Evolutionary conservation across 64 coral and sea anemone genomes (phyloP).

Genomic region (Astreopora myriophthalma): DNA sequence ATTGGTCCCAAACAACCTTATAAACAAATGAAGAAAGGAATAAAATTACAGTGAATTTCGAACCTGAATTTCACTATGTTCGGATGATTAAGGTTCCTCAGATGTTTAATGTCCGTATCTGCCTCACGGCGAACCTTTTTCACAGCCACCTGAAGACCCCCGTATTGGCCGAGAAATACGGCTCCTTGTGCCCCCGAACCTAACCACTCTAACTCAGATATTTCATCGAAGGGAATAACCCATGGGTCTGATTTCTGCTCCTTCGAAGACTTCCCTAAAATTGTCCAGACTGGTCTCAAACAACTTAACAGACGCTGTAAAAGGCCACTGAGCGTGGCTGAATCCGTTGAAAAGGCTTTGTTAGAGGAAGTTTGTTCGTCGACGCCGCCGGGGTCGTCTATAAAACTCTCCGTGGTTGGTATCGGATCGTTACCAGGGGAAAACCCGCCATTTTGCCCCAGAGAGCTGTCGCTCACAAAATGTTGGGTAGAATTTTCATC

Average conservation of each 20-base stretch:
- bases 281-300: slow-evolving; percentile 85
- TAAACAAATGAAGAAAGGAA: not conserved
- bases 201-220: slow-evolving; percentile 87
- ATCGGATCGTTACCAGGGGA: slow-evolving; percentile 2
- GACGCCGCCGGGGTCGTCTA: not conserved
- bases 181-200: slow-evolving; percentile 89
- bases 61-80: slow-evolving; percentile 95
- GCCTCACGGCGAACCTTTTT: slow-evolving; percentile 90
- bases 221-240: slow-evolving; percentile 92
- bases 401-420: not conserved
- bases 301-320: slow-evolving; percentile 86
- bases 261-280: slow-evolving; percentile 83
- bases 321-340: slow-evolving; percentile 59
- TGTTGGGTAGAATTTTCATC: not conserved
- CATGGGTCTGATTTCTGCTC: slow-evolving; percentile 75
- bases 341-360: slow-evolving; percentile 12
- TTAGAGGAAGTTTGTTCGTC: not conserved
- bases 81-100: slow-evolving; percentile 81
- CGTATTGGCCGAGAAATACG: slow-evolving; percentile 79
- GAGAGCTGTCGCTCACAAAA: not conserved
- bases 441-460: slow-evolving; percentile 11
- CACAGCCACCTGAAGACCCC: slow-evolving; percentile 84
- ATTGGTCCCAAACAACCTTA: not conserved
- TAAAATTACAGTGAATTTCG: not conserved
- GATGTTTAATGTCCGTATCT: slow-evolving; percentile 88